Evolutionary conservation across 2,888 invertebrate species (phyloP), one percentile per base, ranked within the genome.

Genomic region (Dolichopus griseipennis): DNA sequence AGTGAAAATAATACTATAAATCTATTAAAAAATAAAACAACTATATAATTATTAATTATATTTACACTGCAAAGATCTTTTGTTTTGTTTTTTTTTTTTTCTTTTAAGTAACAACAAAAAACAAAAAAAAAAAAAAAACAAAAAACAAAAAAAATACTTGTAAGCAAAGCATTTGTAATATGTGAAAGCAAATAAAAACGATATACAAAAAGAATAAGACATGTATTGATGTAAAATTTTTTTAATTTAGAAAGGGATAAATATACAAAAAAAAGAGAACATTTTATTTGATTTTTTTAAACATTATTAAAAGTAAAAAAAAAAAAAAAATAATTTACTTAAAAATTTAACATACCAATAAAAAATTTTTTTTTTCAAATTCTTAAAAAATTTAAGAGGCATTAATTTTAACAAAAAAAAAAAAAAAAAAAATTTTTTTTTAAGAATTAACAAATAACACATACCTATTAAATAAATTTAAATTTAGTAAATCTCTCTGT

Each of bases 401-500:
- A 52, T 52, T 52, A n/a, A 6, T 43, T 43, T n/a, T n/a, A n/a
- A 9, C 15, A 9, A 43, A 12, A 10, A 43, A 15, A 43, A 15
- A 43, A 10, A 52, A 52, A n/a, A 52, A 15, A 18, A 12, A 15
- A 52, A 52, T n/a, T n/a, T 15, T 4, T 9, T 43, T 43, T 52
- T 52, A 52, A 52, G n/a, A 4, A 52, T 41, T 41, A 41, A 41
- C 9, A 52, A 18, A 18, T 52, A 4, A 52, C 12, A 10, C 7
- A 10, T 7, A 34, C 37, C 1, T 12, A 52, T 12, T 52, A 52
- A 43, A 52, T 52, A 52, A 41, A 52, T 52, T n/a, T 52, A 52
- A 52, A 52, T 15, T 12, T 52, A 52, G 52, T 52, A 52, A 52
- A 52, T 52, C 52, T 52, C 52, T 52, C 52, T 52, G 52, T 52